These are phyloP conservation scores for Mustela nigripes DNA, from an alignment of 2,113 vertebrate species.

Conservation along the genomic window DNA sequence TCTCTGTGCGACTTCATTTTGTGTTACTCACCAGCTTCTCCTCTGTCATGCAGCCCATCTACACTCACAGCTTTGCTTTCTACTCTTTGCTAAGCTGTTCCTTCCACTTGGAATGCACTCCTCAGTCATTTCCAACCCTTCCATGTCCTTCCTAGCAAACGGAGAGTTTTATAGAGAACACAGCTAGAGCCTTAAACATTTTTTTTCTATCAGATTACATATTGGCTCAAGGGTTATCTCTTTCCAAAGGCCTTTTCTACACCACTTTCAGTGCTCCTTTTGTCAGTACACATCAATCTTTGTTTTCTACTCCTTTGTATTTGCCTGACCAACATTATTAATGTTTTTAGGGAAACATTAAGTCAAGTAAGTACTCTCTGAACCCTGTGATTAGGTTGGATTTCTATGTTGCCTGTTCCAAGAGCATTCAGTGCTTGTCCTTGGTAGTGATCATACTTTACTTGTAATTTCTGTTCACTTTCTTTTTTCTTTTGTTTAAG, in stretches of 20 bases:
- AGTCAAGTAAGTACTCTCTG: not conserved
- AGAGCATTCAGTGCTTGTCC: not conserved
- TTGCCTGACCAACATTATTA: not conserved
- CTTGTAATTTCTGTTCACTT: not conserved
- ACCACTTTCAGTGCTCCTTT: not conserved
- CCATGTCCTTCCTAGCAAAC: not conserved
- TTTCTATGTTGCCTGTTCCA: not conserved
- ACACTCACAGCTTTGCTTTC: not conserved
- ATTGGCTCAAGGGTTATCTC: not conserved
- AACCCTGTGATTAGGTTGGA: not conserved
- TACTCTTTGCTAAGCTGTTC: not conserved
- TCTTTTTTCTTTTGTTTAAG: not conserved
- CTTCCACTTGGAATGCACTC: not conserved
- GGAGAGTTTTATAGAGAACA: not conserved
- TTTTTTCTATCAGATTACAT: not conserved
- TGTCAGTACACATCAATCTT: not conserved
- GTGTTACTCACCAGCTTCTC: not conserved
- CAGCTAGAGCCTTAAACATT: not conserved
- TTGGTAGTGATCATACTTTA: not conserved
- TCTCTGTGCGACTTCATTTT: not conserved
- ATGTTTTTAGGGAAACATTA: conserved; percentile 23
- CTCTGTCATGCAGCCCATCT: not conserved
- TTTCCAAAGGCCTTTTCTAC: not conserved
- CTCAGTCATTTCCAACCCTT: not conserved
- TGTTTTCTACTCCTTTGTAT: not conserved